Evolutionary conservation across 2,113 vertebrate species (phyloP), one percentile per base, ranked within the genome.

Genomic region (Psittacula cyanocephala): DNA sequence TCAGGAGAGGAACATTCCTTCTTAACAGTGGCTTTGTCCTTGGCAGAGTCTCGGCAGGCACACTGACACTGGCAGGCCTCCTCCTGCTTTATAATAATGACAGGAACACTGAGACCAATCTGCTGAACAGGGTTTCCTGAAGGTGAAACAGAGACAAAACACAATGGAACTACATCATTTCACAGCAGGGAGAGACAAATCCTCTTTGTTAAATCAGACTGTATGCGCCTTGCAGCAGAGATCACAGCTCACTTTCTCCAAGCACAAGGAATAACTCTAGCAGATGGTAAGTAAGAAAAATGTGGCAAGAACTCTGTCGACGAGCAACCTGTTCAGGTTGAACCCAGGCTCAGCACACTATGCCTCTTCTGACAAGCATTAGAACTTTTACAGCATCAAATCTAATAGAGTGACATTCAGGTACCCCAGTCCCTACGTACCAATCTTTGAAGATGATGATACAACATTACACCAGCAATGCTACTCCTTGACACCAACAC

Each of bases 21-120:
- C 97, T 98, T 98, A 53, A 91, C n/a, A 90, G 97, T 77, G 76
- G 94, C 97, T 95, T 98, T 98, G 67, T 99, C 98, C 97, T 99
- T 99, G 92, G 96, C 97, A 62, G 98, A 98, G 98, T 99, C 99
- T 97, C 99, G 98, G 97, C 99, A 99, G 80, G 99, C 98, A 95
- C 99, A 99, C 75, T 99, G 99, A 97, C 99, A 99, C 98, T 99
- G 99, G 96, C 99, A 99, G 39, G 99, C 99, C 95, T 99, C 99
- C 96, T 99, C 99, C 98, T 99, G 99, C 96, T 99, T 99, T 97
- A 99, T 99, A 97, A 99, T 99, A 97, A 99, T 99, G 96, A 99
- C 99, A 11, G 99, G 99, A 94, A 99, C 98, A 63, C 99, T 99
- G 97, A 99, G 98, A 92, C 99, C 99, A 18, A 99, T 99, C 98